phyloP scores from a whole-genome alignment of 2,888 invertebrate genomes.

The Drosophila histrio region DNA sequence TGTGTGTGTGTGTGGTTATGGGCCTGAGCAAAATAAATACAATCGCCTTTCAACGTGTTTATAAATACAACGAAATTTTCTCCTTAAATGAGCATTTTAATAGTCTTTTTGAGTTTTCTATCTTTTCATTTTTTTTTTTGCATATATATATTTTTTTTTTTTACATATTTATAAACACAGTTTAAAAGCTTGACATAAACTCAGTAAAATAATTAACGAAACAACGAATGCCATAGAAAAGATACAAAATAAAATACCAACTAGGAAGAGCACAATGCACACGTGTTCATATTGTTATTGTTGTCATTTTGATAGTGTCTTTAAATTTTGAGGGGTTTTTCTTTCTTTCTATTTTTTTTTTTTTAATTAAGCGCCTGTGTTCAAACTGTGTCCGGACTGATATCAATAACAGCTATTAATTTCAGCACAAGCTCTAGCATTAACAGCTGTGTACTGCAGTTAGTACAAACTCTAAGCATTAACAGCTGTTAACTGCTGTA shows the following conservation, averaged over 20 bases:
- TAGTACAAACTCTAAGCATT: neutral
- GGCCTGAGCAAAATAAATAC: slow-evolving; percentile 30
- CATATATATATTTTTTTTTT: neutral
- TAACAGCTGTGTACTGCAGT: neutral
- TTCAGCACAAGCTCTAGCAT: neutral
- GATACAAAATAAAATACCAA: neutral
- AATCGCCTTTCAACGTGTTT: neutral
- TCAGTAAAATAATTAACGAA: neutral
- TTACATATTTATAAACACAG: neutral
- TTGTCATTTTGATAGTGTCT: slow-evolving; percentile 15
- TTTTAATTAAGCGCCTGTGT: too few relatives aligned
- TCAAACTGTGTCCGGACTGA: slow-evolving; percentile 5
- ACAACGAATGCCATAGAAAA: slow-evolving; percentile 2
- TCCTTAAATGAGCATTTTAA: neutral
- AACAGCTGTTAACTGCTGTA: neutral
- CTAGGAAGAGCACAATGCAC: slow-evolving; percentile 14
- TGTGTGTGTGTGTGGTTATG: slow-evolving; percentile 7
- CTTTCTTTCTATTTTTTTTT: too few relatives aligned
- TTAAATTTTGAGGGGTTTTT: slow-evolving; percentile 1
- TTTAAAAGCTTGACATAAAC: neutral
- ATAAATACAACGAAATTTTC: neutral
- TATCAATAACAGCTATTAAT: neutral
- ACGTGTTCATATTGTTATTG: slow-evolving; percentile 8
- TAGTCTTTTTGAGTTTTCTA: neutral
- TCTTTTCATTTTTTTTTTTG: neutral